Base-by-base conservation (phyloP, 2,797 vertebrate genomes). In the Anguilla megastoma region DNA sequence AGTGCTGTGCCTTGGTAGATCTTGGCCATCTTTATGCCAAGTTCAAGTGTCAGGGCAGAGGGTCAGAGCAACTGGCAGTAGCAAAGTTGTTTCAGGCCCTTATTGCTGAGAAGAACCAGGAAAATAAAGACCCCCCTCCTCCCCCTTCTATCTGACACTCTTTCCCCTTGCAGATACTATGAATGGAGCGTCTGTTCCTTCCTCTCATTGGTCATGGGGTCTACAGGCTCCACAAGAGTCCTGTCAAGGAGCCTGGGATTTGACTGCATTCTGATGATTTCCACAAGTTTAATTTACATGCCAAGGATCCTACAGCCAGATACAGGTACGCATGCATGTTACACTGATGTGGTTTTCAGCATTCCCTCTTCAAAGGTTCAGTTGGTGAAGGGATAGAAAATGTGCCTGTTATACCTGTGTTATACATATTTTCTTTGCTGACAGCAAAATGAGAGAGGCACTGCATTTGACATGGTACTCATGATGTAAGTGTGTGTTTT, bases 141-240 rank as follows among this genome's bases (percentile, higher is more conserved):
- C 27, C 74, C 69, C 41, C 69, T 54, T 66, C 27, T 30, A 58
- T 60, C 33, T 87, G 56, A 83, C 36, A 52, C 79, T 58, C 50
- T 74, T 87, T 84, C 80, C 45, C 45, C 52, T 30, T 36, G 63
- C 30, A 56, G 60, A 84, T 8, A 10, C 82, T 24, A 82, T 87
- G 86, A 89, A 89, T 87, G 82, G 83, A 27, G 36, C 69, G 41
- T 87, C 86, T 89, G 86, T 89, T 54, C 79, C 54, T 50, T 1
- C 36, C n/a, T 33, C 18, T 45, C 36, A 14, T 71, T 52, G 33
- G 63, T 76, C 86, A 87, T 50, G 63, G 83, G 80, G 82, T 69
- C 50, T 16, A 71, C 24, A 5, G 48, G 79, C 63, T 85, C 88
- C 71, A 18, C 83, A n/a, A n/a, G 56, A 30, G 14, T 5, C 58